Conservation (phyloP, 2,113 vertebrate genomes). For the Bos javanicus region DNA sequence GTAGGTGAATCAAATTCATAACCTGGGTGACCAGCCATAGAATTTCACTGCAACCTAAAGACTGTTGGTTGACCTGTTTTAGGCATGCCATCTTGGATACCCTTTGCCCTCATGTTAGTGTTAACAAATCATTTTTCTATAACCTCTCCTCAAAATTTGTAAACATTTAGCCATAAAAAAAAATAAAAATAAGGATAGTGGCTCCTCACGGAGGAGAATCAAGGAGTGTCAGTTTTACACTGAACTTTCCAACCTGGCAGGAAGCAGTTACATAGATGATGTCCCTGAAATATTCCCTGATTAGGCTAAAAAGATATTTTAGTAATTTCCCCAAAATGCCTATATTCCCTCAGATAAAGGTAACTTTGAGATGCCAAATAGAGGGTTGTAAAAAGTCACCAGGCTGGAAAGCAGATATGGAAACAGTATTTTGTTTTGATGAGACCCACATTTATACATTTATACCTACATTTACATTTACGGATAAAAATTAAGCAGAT, state of each 20-base stretch:
- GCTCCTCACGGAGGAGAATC: not conserved
- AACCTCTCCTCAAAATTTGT: not conserved
- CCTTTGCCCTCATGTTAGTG: not conserved
- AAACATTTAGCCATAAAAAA: not conserved
- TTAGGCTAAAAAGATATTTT: not conserved
- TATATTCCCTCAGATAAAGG: not conserved
- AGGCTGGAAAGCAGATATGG: not conserved
- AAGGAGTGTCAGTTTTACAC: not conserved
- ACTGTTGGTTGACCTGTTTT: not conserved
- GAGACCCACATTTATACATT: not conserved
- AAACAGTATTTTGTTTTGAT: not conserved
- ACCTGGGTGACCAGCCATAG: too few relatives aligned
- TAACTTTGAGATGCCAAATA: not conserved
- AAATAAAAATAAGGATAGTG: not conserved
- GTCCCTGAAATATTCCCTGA: not conserved
- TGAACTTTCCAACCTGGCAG: not conserved
- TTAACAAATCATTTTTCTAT: not conserved
- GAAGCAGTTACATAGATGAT: not conserved
- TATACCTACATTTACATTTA: not conserved
- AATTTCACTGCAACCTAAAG: not conserved
- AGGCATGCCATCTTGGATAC: not conserved
- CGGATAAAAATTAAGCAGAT: constrained; percentile 21
- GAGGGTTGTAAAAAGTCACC: not conserved
- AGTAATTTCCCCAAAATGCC: not conserved
- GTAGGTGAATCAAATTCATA: not conserved